phyloP scores from a whole-genome alignment of 1,140 invertebrate genomes.

The Subanguina moxae region DNA sequence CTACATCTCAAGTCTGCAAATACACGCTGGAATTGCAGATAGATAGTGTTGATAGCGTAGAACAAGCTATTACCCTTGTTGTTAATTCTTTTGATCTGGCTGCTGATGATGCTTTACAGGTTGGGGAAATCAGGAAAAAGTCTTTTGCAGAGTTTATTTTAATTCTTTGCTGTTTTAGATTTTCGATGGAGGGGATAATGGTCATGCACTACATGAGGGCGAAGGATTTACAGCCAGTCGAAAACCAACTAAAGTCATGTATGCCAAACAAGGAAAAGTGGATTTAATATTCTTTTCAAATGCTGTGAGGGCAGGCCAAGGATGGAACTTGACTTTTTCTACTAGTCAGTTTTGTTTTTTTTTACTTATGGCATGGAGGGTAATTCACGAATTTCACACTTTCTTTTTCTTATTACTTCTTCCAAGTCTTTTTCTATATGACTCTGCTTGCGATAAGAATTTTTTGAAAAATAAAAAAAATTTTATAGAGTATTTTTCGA shows the following conservation, averaged over 20 bases:
- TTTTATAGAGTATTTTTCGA: too few relatives aligned
- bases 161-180: constrained; percentile 65
- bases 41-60: constrained; percentile 17
- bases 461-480: too few relatives aligned
- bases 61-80: constrained; percentile 73
- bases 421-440: too few relatives aligned
- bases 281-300: constrained; percentile 80
- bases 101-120: constrained; percentile 78
- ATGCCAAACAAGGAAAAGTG: constrained; percentile 86
- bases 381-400: neutral
- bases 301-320: constrained; percentile 74
- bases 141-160: too few relatives aligned
- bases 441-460: too few relatives aligned
- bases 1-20: constrained; percentile 46
- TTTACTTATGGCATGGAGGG: constrained; percentile 8
- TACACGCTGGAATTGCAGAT: constrained; percentile 51
- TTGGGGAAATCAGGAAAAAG: constrained; percentile 1
- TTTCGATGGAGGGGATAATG: constrained; percentile 80
- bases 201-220: constrained; percentile 78
- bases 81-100: constrained; percentile 81
- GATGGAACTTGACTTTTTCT: constrained; percentile 86
- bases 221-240: constrained; percentile 77
- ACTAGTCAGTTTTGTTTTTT: constrained; percentile 67
- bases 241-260: constrained; percentile 79
- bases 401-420: too few relatives aligned